Conservation (phyloP, 2,797 vertebrate genomes). For the Triplophysa yarkandensis region DNA sequence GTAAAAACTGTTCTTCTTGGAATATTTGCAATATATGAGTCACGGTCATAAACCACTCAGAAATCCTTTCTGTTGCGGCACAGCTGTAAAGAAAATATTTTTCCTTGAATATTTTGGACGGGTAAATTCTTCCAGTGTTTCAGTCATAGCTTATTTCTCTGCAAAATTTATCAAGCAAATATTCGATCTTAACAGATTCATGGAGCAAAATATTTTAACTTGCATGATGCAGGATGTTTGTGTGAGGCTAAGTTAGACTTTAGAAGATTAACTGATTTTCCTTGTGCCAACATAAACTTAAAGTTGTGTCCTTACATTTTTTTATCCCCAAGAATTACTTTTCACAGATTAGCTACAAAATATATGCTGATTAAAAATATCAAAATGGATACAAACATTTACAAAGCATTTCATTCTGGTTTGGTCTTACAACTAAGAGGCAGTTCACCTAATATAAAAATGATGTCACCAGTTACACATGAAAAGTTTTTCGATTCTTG, state of each 20-base stretch:
- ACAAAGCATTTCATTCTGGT: background rate
- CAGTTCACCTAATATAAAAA: background rate
- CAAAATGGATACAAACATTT: background rate
- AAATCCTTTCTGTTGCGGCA: background rate
- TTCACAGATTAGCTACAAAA: background rate
- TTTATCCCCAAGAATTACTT: conserved; percentile 5
- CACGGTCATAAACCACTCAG: background rate
- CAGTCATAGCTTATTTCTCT: background rate
- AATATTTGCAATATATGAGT: background rate
- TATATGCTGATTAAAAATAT: background rate
- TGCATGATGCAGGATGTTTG: conserved; percentile 24
- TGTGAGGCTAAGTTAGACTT: background rate
- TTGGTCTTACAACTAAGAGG: background rate
- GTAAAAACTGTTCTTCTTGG: background rate
- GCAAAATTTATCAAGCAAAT: background rate
- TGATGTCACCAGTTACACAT: background rate
- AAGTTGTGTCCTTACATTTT: background rate
- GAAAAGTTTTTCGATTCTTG: background rate
- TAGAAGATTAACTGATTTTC: background rate
- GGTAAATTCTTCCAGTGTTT: background rate
- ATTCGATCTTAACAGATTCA: background rate
- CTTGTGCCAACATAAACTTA: background rate
- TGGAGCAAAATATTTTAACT: conserved; percentile 5
- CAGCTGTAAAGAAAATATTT: background rate
- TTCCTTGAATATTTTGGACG: background rate